These are phyloP conservation scores for Bicyclus anynana DNA, from an alignment of 1,140 invertebrate species.

Conservation along the genomic window DNA sequence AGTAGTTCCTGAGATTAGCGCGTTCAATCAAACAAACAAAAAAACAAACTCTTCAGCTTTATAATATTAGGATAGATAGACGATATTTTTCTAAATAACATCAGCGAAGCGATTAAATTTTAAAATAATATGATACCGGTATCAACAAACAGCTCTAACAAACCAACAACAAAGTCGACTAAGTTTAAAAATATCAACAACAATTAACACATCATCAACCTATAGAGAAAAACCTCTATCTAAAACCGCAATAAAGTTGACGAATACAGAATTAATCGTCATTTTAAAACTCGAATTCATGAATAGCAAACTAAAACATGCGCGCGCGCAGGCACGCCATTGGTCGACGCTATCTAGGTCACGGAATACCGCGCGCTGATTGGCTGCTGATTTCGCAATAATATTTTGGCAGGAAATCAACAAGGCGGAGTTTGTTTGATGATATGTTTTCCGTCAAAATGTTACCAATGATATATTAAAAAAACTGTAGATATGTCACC, in stretches of 20 bases:
- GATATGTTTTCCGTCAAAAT: slow-evolving; percentile 12
- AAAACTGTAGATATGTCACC: not conserved
- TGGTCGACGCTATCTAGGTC: slow-evolving; percentile 29
- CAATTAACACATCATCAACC: not conserved
- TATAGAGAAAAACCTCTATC: not conserved
- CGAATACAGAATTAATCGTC: not conserved
- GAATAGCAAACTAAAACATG: slow-evolving; percentile 26
- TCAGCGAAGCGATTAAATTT: too few relatives aligned
- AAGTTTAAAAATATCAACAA: not conserved
- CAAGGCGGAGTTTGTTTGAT: slow-evolving; percentile 36
- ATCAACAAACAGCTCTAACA: too few relatives aligned
- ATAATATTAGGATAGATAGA: too few relatives aligned
- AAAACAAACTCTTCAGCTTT: too few relatives aligned
- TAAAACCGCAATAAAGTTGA: not conserved
- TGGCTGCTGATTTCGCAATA: slow-evolving; percentile 29
- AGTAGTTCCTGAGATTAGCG: too few relatives aligned
- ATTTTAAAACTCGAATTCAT: not conserved
- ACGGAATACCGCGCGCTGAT: slow-evolving; percentile 19
- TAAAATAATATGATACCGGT: too few relatives aligned
- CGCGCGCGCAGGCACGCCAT: slow-evolving; percentile 34
- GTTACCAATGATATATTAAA: slow-evolving; percentile 7
- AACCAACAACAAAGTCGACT: too few relatives aligned
- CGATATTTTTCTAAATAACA: too few relatives aligned
- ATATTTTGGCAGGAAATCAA: slow-evolving; percentile 55
- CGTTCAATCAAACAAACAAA: too few relatives aligned